Conservation (phyloP, 1,140 invertebrate species). For the Orchestia grillus region DNA sequence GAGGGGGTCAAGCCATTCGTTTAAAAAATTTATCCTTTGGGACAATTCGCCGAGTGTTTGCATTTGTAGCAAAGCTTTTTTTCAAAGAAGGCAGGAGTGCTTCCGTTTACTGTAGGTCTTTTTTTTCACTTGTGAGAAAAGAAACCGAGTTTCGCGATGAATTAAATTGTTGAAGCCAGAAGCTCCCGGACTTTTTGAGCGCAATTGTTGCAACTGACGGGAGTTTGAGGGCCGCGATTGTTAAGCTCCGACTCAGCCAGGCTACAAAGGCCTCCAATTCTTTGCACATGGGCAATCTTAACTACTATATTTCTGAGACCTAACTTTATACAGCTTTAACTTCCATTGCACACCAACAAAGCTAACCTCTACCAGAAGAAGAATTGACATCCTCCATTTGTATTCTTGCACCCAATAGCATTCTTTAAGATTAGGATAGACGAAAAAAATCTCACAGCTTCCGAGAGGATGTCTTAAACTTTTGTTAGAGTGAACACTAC, state of each 20-base stretch:
- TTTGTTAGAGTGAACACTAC: neutral
- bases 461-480: neutral
- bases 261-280: slow-evolving; percentile 15
- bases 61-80: neutral
- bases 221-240: neutral
- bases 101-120: neutral
- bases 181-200: neutral
- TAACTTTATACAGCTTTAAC: neutral
- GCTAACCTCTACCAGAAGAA: neutral
- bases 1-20: neutral
- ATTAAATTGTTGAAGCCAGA: slow-evolving; percentile 38
- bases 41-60: neutral
- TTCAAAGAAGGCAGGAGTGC: neutral
- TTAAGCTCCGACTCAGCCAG: neutral
- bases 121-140: slow-evolving; percentile 6
- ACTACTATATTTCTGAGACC: slow-evolving; percentile 11
- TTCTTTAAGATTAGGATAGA: neutral
- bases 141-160: slow-evolving; percentile 33
- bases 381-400: neutral
- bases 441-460: neutral
- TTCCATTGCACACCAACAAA: neutral
- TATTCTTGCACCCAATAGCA: neutral
- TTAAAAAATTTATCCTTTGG: neutral
- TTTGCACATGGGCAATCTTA: neutral
- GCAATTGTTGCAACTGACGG: slow-evolving; percentile 25